phyloP scores from a whole-genome alignment of 2,888 invertebrate species.

The Pseudoips prasinana region DNA sequence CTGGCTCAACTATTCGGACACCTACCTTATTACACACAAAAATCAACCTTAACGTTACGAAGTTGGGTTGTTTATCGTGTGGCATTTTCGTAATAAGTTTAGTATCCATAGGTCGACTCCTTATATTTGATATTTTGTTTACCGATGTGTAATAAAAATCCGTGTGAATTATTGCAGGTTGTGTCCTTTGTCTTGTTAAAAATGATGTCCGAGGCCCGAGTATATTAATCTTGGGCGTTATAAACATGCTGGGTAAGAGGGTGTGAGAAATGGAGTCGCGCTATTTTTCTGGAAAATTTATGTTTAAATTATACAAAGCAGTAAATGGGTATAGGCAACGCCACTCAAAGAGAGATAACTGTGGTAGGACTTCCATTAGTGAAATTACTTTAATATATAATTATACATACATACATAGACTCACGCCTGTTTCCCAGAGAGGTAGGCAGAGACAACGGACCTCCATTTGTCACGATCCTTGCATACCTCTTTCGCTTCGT shows the following conservation, averaged over 20 bases:
- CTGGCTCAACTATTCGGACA: conserved; percentile 19
- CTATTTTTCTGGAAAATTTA: too few species aligned
- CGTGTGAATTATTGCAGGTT: conserved; percentile 29
- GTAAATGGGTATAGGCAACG: too few species aligned
- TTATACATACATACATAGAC: too few species aligned
- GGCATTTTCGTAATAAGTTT: conserved; percentile 12
- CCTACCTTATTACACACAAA: conserved; percentile 3
- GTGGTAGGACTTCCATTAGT: too few species aligned
- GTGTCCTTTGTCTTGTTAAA: conserved; percentile 29
- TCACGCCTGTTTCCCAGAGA: too few species aligned
- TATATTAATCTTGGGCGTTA: conserved; percentile 22
- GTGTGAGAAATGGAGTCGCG: too few species aligned
- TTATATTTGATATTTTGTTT: conserved; percentile 37
- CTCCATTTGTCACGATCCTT: too few species aligned
- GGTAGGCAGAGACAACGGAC: too few species aligned
- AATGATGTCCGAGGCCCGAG: conserved; percentile 13
- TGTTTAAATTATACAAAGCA: too few species aligned
- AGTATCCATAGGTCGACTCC: conserved; percentile 22
- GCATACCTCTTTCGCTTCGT: too few species aligned
- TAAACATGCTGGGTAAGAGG: conserved; percentile 9
- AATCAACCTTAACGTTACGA: conserved; percentile 6
- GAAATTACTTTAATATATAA: too few species aligned
- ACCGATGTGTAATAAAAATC: conserved; percentile 30
- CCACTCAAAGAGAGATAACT: too few species aligned
- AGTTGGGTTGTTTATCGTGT: conserved; percentile 9